Conservation (phyloP, 2,888 invertebrate species). For the Fissipunctia ypsillon region DNA sequence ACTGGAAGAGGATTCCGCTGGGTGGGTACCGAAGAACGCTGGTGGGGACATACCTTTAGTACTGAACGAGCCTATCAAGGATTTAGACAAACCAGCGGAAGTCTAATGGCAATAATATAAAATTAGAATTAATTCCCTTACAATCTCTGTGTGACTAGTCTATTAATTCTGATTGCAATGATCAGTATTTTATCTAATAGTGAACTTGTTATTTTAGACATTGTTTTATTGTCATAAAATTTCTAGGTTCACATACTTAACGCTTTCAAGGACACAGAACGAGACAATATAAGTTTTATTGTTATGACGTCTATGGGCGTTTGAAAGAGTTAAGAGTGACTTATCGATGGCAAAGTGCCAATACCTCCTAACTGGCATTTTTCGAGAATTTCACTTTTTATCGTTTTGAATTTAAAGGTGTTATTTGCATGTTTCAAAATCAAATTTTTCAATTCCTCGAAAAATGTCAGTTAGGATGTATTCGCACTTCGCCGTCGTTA, state of each 20-base stretch:
- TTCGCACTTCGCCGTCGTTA: too few species aligned
- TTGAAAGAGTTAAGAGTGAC: too few species aligned
- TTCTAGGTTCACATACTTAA: neutral
- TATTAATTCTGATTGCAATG: conserved; percentile 17
- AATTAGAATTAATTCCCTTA: conserved; percentile 10
- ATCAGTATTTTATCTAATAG: conserved; percentile 21
- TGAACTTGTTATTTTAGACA: conserved; percentile 9
- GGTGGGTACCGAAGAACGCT: conserved; percentile 86
- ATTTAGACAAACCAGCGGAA: conserved; percentile 62
- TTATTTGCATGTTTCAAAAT: too few species aligned
- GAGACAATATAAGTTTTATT: too few species aligned
- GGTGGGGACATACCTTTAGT: conserved; percentile 87
- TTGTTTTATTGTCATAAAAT: conserved; percentile 6
- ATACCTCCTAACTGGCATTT: too few species aligned
- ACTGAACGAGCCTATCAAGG: conserved; percentile 82
- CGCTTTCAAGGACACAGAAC: too few species aligned
- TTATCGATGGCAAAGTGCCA: too few species aligned
- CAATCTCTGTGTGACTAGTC: conserved; percentile 45
- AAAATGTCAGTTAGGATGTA: too few species aligned
- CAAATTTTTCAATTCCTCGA: too few species aligned
- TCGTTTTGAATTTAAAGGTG: too few species aligned
- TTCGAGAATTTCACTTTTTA: too few species aligned
- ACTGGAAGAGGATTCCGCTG: conserved; percentile 85
- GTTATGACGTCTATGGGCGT: too few species aligned
- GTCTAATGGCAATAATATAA: conserved; percentile 33